Percentiles rank a stretch among this genome's conserved stretches.
Conservation (phyloP, 2,797 vertebrate species). For the Telmatherina bonti region DNA sequence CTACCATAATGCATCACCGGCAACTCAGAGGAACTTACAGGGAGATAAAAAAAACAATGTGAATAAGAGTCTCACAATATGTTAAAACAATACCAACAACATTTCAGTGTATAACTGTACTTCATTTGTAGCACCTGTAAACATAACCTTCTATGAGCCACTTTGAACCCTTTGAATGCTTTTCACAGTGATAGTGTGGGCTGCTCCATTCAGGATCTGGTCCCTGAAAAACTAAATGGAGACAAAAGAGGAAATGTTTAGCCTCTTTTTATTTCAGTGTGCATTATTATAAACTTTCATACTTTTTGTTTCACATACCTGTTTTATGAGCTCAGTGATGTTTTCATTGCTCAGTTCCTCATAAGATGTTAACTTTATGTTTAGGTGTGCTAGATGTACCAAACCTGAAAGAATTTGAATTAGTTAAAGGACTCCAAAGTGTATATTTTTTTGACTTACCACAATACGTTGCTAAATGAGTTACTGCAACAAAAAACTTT, state of each 20-base stretch:
- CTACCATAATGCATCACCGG: no score
- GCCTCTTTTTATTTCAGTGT: not conserved
- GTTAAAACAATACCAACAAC: not conserved
- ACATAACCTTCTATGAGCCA: not conserved
- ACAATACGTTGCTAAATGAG: not conserved
- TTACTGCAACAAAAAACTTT: no score
- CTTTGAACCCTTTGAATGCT: not conserved
- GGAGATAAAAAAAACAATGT: not conserved
- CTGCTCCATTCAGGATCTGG: constrained; percentile 14
- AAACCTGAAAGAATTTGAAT: constrained; percentile 2
- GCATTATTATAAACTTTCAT: not conserved
- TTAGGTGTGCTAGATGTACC: constrained; percentile 12
- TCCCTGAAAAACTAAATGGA: constrained; percentile 26
- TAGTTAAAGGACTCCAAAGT: not conserved
- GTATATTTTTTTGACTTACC: not conserved
- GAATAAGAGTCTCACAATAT: not conserved
- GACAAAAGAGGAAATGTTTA: not conserved
- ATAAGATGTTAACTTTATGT: constrained; percentile 20
- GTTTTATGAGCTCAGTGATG: constrained; percentile 18
- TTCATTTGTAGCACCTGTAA: not conserved
- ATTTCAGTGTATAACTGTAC: not conserved
- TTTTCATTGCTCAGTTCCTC: constrained; percentile 37
- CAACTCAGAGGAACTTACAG: no score
- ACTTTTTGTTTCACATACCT: constrained; percentile 41
- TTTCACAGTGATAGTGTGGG: constrained; percentile 17